phyloP scores from a whole-genome alignment of 2,797 vertebrate genomes.

The Tokudaia tokunoshimensis region DNA sequence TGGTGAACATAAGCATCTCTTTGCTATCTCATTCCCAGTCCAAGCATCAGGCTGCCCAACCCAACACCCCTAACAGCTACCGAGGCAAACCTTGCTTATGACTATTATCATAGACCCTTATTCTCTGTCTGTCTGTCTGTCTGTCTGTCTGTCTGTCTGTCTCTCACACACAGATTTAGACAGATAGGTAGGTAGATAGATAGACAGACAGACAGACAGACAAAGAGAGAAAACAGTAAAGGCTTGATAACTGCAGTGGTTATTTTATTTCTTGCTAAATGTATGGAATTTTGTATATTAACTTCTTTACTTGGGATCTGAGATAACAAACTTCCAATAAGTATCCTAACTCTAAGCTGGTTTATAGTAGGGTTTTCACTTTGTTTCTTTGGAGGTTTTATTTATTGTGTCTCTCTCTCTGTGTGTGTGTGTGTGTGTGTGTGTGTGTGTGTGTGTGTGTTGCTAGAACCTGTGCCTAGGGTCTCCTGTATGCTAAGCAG shows the following conservation, averaged over 20 bases:
- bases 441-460: not conserved
- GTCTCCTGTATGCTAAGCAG: not conserved
- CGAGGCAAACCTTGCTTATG: not conserved
- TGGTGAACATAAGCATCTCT: conserved; percentile 52
- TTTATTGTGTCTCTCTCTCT: not conserved
- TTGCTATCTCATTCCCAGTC: not conserved
- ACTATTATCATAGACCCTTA: not conserved
- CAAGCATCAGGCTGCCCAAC: not conserved
- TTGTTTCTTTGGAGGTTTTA: not conserved
- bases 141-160: too few species aligned
- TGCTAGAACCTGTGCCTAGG: not conserved
- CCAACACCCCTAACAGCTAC: not conserved
- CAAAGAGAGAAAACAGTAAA: not conserved
- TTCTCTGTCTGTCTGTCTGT: not conserved
- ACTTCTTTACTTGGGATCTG: not conserved
- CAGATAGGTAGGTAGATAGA: too few species aligned
- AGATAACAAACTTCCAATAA: not conserved
- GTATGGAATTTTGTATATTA: not conserved
- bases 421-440: not conserved
- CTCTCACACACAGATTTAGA: too few species aligned
- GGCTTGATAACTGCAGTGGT: not conserved
- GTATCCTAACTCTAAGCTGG: not conserved
- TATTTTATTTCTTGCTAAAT: not conserved
- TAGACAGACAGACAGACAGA: not conserved
- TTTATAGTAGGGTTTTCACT: not conserved